phyloP scores from a whole-genome alignment of 2,888 invertebrate genomes.

The Dryococelus australis region DNA sequence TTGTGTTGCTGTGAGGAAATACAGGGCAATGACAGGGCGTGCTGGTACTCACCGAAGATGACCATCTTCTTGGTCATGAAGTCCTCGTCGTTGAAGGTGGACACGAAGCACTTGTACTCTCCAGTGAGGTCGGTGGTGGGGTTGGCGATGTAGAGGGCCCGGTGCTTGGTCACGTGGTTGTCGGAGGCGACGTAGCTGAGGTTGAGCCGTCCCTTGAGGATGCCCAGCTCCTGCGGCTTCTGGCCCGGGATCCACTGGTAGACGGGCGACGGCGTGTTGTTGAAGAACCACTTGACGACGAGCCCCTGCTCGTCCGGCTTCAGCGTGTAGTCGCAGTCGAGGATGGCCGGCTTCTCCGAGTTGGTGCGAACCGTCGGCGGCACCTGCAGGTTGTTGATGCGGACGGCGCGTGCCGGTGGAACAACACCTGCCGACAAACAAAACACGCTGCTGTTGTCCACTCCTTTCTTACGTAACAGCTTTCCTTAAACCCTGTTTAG shows the following conservation, averaged over 20 bases:
- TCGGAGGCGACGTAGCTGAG: slow-evolving; percentile 69
- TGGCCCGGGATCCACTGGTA: slow-evolving; percentile 83
- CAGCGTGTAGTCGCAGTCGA: slow-evolving; percentile 78
- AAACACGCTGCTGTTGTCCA: not conserved
- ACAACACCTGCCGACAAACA: slow-evolving; percentile 28
- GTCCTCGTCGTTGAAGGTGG: slow-evolving; percentile 73
- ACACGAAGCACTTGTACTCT: slow-evolving; percentile 76
- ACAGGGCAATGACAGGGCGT: no score
- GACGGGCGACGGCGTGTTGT: slow-evolving; percentile 70
- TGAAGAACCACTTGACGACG: slow-evolving; percentile 79
- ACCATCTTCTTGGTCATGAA: slow-evolving; percentile 70
- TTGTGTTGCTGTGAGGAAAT: no score
- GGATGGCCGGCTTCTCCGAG: slow-evolving; percentile 64
- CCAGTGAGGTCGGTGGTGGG: slow-evolving; percentile 76
- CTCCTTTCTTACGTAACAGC: no score
- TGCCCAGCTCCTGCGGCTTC: slow-evolving; percentile 71
- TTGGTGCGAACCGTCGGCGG: slow-evolving; percentile 68
- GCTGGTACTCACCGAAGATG: slow-evolving; percentile 67
- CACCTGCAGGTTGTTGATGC: slow-evolving; percentile 67
- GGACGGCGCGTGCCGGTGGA: slow-evolving; percentile 58
- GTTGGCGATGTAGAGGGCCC: slow-evolving; percentile 73
- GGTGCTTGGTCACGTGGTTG: slow-evolving; percentile 72
- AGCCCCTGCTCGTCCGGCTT: slow-evolving; percentile 68
- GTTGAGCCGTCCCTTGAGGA: slow-evolving; percentile 66
- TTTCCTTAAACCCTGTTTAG: no score